Conservation (phyloP, 2,888 invertebrate genomes). For the Perdita meconis region DNA sequence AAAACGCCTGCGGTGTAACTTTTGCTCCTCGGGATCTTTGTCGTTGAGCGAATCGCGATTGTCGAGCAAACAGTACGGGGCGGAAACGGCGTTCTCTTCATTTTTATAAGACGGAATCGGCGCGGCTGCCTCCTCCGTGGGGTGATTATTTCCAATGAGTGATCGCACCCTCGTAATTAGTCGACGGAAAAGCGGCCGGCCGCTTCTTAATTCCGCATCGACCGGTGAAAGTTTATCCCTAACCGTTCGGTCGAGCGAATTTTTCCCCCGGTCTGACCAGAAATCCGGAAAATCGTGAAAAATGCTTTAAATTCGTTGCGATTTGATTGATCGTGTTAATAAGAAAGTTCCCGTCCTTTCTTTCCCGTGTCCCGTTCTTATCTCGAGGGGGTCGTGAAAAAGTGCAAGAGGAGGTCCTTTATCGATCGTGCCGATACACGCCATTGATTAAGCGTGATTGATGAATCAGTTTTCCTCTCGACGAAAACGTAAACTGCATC, state of each 20-base stretch:
- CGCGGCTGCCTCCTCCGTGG: not conserved
- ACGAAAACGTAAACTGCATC: slow-evolving; percentile 23
- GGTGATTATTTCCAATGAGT: slow-evolving; percentile 66
- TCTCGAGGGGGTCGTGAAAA: slow-evolving; percentile 52
- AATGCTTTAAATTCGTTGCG: slow-evolving; percentile 74
- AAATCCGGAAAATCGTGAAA: slow-evolving; percentile 75
- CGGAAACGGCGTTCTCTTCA: slow-evolving; percentile 13
- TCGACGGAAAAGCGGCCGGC: slow-evolving; percentile 49
- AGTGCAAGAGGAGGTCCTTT: slow-evolving; percentile 48
- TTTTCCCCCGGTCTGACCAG: slow-evolving; percentile 61
- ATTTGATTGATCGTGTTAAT: slow-evolving; percentile 81
- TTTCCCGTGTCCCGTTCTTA: slow-evolving; percentile 66
- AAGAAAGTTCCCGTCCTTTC: slow-evolving; percentile 76
- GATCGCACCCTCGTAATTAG: slow-evolving; percentile 69
- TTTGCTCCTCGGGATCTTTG: not conserved
- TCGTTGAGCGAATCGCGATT: slow-evolving; percentile 2
- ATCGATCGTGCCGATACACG: slow-evolving; percentile 70
- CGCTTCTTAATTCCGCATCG: slow-evolving; percentile 72
- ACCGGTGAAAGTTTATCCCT: slow-evolving; percentile 65
- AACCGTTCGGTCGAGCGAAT: slow-evolving; percentile 33
- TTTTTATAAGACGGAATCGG: slow-evolving; percentile 27
- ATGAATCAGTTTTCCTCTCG: slow-evolving; percentile 53
- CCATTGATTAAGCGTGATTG: slow-evolving; percentile 77
- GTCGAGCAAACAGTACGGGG: not conserved
- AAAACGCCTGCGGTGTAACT: not conserved